Evolutionary conservation across 2,888 invertebrate species (phyloP).

Genomic region (Lymantria monacha): DNA sequence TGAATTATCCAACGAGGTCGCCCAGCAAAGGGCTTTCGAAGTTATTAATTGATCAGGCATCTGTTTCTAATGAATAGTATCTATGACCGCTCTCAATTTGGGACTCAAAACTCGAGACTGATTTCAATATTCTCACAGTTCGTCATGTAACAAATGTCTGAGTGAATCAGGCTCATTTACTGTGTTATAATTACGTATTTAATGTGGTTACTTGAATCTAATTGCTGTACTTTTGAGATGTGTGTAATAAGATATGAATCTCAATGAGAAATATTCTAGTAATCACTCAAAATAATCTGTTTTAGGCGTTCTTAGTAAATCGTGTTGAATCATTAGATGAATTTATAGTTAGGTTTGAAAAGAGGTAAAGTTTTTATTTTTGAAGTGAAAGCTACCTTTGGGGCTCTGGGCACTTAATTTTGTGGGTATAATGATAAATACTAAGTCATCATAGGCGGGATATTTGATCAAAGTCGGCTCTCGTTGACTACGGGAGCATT

Average conservation of each 20-base stretch:
- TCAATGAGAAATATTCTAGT: background rate
- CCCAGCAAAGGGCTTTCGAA: background rate
- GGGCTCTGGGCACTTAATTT: too few species aligned
- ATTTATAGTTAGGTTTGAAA: too few species aligned
- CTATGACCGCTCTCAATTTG: slow-evolving; percentile 43
- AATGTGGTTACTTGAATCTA: slow-evolving; percentile 10
- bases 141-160: slow-evolving; percentile 20
- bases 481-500: too few species aligned
- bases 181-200: slow-evolving; percentile 6
- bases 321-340: too few species aligned
- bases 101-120: slow-evolving; percentile 14
- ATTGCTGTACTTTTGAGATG: slow-evolving; percentile 10
- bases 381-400: too few species aligned
- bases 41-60: slow-evolving; percentile 44
- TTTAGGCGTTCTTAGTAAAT: too few species aligned
- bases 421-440: too few species aligned
- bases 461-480: too few species aligned
- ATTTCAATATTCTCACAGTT: slow-evolving; percentile 33
- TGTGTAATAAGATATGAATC: slow-evolving; percentile 1
- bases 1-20: background rate
- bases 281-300: background rate
- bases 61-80: slow-evolving; percentile 63
- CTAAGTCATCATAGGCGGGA: too few species aligned
- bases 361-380: too few species aligned
- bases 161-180: slow-evolving; percentile 12